Evolutionary conservation across 2,888 invertebrate genomes (phyloP).

Genomic region (Morpho deidamia): DNA sequence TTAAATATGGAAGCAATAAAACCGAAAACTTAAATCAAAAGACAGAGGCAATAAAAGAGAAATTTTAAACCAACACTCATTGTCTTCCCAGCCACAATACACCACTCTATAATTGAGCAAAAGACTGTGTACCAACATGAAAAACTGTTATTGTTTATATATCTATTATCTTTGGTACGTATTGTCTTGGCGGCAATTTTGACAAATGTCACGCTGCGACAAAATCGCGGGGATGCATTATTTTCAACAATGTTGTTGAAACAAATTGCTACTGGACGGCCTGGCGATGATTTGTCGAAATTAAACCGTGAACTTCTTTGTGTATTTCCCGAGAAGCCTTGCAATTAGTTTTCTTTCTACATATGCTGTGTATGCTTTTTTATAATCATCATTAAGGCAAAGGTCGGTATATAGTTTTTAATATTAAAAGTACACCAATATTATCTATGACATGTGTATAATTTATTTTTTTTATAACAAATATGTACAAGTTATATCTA

Average conservation of each 20-base stretch:
- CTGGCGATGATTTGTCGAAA: slow-evolving; percentile 46
- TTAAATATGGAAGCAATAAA: slow-evolving; percentile 64
- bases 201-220: slow-evolving; percentile 57
- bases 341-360: background rate
- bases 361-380: background rate
- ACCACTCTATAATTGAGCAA: slow-evolving; percentile 72
- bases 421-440: too few species aligned
- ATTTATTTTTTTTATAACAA: too few species aligned
- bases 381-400: too few species aligned
- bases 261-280: slow-evolving; percentile 60
- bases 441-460: too few species aligned
- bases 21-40: slow-evolving; percentile 34
- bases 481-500: too few species aligned
- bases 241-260: slow-evolving; percentile 35
- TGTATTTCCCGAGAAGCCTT: background rate
- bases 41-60: slow-evolving; percentile 55
- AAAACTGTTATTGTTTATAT: slow-evolving; percentile 37
- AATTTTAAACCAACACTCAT: slow-evolving; percentile 38
- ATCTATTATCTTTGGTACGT: slow-evolving; percentile 35
- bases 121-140: slow-evolving; percentile 55
- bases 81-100: slow-evolving; percentile 46
- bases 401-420: too few species aligned
- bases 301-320: slow-evolving; percentile 47
- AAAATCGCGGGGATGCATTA: slow-evolving; percentile 39
- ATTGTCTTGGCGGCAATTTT: slow-evolving; percentile 59